Evolutionary conservation across 30 jellyfish, hydroid and myxozoan genomes (phyloP).

Genomic region (Chironex yamaguchii): DNA sequence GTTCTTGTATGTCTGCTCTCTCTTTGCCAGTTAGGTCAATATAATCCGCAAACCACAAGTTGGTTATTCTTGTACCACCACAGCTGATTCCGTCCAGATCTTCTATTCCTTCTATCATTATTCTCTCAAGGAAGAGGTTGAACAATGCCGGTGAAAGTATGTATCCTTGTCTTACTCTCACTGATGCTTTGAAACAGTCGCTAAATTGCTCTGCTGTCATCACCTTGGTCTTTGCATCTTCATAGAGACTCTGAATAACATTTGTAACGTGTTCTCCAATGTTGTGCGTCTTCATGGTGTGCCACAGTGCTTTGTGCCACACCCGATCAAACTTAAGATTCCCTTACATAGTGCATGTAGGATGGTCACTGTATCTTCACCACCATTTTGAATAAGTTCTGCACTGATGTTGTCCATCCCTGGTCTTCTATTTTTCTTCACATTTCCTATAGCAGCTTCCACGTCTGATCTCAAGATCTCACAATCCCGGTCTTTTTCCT

Average conservation of each 20-base stretch:
- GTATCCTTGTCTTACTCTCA: not conserved
- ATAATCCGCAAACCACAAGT: too few species aligned
- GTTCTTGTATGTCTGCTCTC: too few species aligned
- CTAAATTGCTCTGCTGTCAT: too few species aligned
- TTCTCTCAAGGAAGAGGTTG: too few species aligned
- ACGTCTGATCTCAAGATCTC: conserved; percentile 40
- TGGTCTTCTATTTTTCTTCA: conserved; percentile 42
- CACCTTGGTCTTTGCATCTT: too few species aligned
- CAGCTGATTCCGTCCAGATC: too few species aligned
- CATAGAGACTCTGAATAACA: too few species aligned
- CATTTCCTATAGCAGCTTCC: conserved; percentile 23
- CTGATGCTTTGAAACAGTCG: not conserved
- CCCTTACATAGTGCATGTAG: conserved; percentile 47
- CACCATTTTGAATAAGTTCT: conserved; percentile 50
- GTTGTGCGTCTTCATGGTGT: not conserved
- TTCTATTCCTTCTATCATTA: too few species aligned
- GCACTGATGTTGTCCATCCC: conserved; percentile 61
- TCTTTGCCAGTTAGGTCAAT: too few species aligned
- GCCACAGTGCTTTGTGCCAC: conserved; percentile 17
- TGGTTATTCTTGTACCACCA: too few species aligned
- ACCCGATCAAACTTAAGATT: conserved; percentile 22
- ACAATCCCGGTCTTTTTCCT: conserved; percentile 13
- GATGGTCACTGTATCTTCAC: conserved; percentile 35
- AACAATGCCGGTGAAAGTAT: too few species aligned
- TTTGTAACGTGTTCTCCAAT: too few species aligned